phyloP scores from a whole-genome alignment of 2,888 invertebrate genomes.

The Drosophila paucipuncta region DNA sequence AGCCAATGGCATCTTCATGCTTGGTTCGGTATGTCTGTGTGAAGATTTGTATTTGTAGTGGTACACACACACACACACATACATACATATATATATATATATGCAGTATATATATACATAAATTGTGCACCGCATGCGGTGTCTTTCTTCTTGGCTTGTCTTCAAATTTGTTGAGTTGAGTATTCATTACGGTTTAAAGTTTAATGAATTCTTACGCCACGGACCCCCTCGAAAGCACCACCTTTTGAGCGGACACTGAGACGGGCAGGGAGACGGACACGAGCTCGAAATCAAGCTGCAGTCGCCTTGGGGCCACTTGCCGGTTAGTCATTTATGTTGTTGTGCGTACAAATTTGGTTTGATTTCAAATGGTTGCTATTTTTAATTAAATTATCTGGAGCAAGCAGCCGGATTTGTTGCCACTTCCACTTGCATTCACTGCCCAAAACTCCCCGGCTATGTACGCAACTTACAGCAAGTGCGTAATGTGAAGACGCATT shows the following conservation, averaged over 20 bases:
- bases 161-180: slow-evolving; percentile 52
- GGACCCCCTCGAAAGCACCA: neutral
- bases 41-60: neutral
- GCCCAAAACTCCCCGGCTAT: no score
- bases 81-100: neutral
- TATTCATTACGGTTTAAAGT: slow-evolving; percentile 66
- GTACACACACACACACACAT: neutral
- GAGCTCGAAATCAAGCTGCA: slow-evolving; percentile 22
- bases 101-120: neutral
- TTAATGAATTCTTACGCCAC: slow-evolving; percentile 61
- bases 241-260: neutral
- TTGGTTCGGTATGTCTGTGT: neutral
- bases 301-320: slow-evolving; percentile 48
- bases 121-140: slow-evolving; percentile 32
- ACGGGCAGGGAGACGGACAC: slow-evolving; percentile 1
- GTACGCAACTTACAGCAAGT: neutral
- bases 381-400: slow-evolving; percentile 66
- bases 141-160: slow-evolving; percentile 36
- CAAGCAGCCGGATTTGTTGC: slow-evolving; percentile 32
- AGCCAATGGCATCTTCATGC: neutral
- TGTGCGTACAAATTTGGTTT: slow-evolving; percentile 64
- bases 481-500: neutral
- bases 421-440: neutral
- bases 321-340: slow-evolving; percentile 57
- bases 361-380: slow-evolving; percentile 68